A percentile compares a stretch with the other conserved stretches of the same genome.
These are phyloP conservation scores for Procavia capensis DNA, from an alignment of 2,113 vertebrate species.

Conservation along the genomic window DNA sequence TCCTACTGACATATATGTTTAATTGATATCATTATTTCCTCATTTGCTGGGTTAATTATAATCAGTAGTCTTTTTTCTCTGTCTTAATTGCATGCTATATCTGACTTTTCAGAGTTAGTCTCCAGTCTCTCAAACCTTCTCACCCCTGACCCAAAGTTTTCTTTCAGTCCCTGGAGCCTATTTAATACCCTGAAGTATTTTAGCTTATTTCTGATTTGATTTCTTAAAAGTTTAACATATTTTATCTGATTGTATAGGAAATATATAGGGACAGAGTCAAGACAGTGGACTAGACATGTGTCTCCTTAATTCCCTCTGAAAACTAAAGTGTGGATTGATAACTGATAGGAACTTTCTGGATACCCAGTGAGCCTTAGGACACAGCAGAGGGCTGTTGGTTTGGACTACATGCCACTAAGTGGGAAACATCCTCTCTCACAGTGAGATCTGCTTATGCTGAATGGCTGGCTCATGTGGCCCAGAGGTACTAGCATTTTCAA, in stretches of 20 bases:
- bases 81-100: not conserved
- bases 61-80: not conserved
- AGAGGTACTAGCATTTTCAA: no score
- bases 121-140: not conserved
- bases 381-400: no score
- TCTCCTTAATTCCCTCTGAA: no score
- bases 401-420: no score
- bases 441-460: no score
- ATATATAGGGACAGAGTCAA: no score
- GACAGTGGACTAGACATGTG: no score
- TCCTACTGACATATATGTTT: not conserved
- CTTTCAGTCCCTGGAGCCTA: not conserved
- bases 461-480: no score
- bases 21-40: conserved; percentile 20
- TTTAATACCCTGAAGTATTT: conserved; percentile 26
- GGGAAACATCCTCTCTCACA: no score
- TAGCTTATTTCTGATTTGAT: conserved; percentile 29
- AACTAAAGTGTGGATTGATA: no score
- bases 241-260: conserved; percentile 32
- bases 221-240: conserved; percentile 40
- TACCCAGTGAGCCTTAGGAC: no score
- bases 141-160: not conserved
- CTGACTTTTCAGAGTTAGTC: not conserved
- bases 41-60: not conserved
- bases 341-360: no score